A percentile compares a stretch with the other conserved stretches of the same genome.
These are phyloP conservation scores for Eupeodes corollae DNA, from an alignment of 1,140 invertebrate genomes.

Conservation along the genomic window DNA sequence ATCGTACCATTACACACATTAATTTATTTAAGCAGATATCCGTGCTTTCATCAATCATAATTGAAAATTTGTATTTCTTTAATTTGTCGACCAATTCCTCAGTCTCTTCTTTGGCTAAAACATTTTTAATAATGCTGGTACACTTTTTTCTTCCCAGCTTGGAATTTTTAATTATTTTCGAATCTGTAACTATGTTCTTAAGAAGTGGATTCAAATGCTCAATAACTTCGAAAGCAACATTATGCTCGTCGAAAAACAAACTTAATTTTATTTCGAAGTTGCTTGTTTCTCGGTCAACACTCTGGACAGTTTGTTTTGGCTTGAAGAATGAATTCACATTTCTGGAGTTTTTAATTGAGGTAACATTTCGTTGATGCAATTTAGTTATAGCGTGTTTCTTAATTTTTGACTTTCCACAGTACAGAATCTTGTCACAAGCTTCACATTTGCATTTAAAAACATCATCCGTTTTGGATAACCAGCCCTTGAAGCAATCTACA, in stretches of 20 bases:
- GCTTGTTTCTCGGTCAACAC: no score
- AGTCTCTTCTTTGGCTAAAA: not conserved
- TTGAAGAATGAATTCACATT: no score
- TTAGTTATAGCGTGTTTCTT: no score
- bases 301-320: no score
- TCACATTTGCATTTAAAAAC: no score
- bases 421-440: no score
- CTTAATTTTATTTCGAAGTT: no score
- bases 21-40: not conserved
- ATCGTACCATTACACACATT: not conserved
- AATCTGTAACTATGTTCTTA: constrained; percentile 1
- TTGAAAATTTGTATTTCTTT: not conserved
- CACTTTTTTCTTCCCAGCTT: not conserved
- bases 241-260: not conserved
- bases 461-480: no score
- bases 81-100: not conserved
- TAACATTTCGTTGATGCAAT: no score
- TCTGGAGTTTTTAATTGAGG: no score
- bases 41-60: constrained; percentile 2
- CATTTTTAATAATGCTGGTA: not conserved
- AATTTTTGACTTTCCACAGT: no score
- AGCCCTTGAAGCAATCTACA: no score
- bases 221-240: not conserved
- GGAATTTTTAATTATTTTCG: not conserved
- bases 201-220: not conserved